Conservation (phyloP, 2,888 invertebrate species). For the Eilema sororculum region DNA sequence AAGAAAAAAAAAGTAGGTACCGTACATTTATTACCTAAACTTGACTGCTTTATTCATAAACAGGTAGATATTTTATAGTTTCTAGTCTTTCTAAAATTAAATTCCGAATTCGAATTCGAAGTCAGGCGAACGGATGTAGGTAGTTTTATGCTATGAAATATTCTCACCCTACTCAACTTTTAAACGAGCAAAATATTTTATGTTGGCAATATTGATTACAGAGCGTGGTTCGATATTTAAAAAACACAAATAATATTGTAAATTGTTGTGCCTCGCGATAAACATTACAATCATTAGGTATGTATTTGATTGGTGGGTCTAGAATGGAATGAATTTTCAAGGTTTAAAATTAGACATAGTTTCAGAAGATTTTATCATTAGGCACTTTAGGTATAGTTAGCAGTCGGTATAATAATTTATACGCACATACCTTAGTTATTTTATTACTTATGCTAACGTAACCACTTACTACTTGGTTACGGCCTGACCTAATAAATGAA, state of each 20-base stretch:
- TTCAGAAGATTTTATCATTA: background rate
- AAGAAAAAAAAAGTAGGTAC: too few relatives aligned
- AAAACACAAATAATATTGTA: constrained; percentile 18
- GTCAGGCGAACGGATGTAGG: too few relatives aligned
- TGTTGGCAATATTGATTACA: constrained; percentile 12
- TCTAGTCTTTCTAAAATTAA: too few relatives aligned
- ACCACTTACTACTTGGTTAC: too few relatives aligned
- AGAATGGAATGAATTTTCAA: constrained; percentile 21
- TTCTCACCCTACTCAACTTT: background rate
- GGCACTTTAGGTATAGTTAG: background rate
- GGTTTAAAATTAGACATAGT: constrained; percentile 20
- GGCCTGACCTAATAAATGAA: too few relatives aligned
- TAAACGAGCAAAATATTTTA: background rate
- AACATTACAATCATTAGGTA: constrained; percentile 11
- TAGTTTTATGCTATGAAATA: too few relatives aligned
- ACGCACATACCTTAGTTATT: background rate
- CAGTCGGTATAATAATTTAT: background rate
- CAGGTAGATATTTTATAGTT: too few relatives aligned
- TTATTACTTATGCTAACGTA: too few relatives aligned
- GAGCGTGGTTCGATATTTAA: constrained; percentile 9
- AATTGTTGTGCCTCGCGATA: constrained; percentile 17
- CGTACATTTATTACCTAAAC: too few relatives aligned
- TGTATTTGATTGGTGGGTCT: constrained; percentile 16
- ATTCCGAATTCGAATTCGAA: too few relatives aligned
- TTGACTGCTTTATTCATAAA: too few relatives aligned